These are phyloP conservation scores for Dendrocincla tyrannina DNA, from an alignment of 2,797 vertebrate species.

Conservation along the genomic window DNA sequence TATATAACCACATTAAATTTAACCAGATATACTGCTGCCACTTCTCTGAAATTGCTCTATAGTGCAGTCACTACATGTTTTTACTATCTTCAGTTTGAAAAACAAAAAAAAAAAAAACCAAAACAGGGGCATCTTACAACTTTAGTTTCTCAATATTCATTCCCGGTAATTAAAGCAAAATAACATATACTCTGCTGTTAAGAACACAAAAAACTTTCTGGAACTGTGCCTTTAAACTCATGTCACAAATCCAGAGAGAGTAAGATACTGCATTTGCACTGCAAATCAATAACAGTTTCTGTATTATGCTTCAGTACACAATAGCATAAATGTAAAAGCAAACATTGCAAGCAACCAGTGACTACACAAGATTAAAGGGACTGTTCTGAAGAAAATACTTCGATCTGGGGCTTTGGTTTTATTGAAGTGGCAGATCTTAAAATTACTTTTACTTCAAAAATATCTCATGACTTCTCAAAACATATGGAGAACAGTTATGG, in stretches of 20 bases:
- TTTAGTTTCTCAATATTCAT: neutral
- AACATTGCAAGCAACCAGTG: neutral
- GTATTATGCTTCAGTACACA: neutral
- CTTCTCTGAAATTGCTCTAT: neutral
- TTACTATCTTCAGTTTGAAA: neutral
- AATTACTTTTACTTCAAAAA: neutral
- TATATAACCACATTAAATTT: constrained; percentile 31
- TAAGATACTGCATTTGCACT: neutral
- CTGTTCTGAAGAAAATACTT: neutral
- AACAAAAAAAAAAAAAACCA: neutral
- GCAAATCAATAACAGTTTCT: neutral
- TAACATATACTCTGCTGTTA: neutral
- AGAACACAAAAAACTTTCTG: neutral
- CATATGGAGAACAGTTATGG: neutral
- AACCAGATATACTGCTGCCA: neutral
- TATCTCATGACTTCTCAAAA: neutral
- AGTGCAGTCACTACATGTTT: neutral
- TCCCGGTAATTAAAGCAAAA: neutral
- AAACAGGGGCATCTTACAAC: neutral
- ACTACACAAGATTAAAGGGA: neutral
- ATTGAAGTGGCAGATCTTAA: neutral
- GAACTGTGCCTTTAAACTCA: neutral
- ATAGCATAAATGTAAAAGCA: neutral
- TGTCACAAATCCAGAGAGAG: neutral
- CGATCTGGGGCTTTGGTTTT: neutral